phyloP scores from a whole-genome alignment of 2,113 vertebrate species.

The Microcebus murinus region DNA sequence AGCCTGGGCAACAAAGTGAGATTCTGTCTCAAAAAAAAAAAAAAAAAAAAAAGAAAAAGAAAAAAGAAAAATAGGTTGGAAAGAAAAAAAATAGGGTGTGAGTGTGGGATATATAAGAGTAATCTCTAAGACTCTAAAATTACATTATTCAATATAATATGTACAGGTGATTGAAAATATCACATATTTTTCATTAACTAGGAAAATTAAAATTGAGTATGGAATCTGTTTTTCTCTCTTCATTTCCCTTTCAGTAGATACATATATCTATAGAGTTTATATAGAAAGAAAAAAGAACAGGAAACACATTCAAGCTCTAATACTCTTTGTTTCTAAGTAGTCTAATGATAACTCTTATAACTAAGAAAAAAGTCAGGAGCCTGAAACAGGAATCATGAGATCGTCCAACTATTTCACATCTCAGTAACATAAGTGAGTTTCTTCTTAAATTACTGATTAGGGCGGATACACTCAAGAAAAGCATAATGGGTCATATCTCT shows the following conservation, averaged over 20 bases:
- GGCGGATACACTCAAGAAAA: neutral
- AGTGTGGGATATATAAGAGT: neutral
- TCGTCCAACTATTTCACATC: neutral
- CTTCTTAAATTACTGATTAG: neutral
- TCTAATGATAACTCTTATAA: neutral
- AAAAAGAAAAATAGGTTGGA: neutral
- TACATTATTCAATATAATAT: neutral
- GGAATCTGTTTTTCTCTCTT: neutral
- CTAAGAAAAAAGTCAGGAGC: neutral
- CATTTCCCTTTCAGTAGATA: neutral
- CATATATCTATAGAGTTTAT: neutral
- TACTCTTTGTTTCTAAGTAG: neutral
- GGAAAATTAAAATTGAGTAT: neutral
- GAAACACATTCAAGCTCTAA: neutral
- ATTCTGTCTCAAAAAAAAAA: too few relatives aligned
- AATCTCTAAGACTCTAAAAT: conserved; percentile 11
- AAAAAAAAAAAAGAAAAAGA: neutral
- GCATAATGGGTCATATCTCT: neutral
- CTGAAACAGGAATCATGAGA: neutral
- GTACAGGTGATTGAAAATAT: neutral
- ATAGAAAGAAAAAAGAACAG: neutral
- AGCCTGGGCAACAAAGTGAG: too few relatives aligned
- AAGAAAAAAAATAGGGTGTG: neutral
- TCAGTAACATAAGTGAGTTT: conserved; percentile 1
- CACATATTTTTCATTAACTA: neutral